A percentile compares a stretch with the other conserved stretches of the same genome.
phyloP scores from a whole-genome alignment of 64 coral and sea anemone genomes.

The Platygyra sinensis region DNA sequence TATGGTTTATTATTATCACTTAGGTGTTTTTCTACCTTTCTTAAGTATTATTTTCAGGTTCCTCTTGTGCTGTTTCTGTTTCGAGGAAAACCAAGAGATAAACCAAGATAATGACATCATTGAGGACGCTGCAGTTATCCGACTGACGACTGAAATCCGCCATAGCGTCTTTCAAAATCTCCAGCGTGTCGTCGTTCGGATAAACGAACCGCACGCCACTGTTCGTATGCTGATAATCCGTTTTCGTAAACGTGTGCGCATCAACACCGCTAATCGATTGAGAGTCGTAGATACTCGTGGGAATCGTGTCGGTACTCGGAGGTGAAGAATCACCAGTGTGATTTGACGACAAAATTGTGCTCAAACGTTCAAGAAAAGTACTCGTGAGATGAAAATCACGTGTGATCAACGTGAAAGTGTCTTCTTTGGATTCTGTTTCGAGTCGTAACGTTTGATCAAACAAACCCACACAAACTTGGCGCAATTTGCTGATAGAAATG shows the following conservation, averaged over 20 bases:
- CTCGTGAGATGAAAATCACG: conserved; percentile 89
- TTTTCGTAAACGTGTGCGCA: conserved; percentile 36
- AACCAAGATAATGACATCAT: conserved; percentile 77
- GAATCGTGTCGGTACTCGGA: background rate
- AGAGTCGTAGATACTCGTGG: conserved; percentile 90
- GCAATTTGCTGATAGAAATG: conserved; percentile 55
- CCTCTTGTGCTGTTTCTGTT: conserved; percentile 37
- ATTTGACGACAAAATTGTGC: conserved; percentile 74
- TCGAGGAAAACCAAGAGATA: conserved; percentile 90
- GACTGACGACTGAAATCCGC: conserved; percentile 74
- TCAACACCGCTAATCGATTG: conserved; percentile 19
- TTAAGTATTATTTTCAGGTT: conserved; percentile 3
- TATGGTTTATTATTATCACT: no score
- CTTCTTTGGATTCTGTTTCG: conserved; percentile 71
- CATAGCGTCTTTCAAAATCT: conserved; percentile 84
- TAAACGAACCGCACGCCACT: conserved; percentile 85
- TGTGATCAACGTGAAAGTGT: conserved; percentile 93
- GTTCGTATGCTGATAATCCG: conserved; percentile 58
- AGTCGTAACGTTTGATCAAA: conserved; percentile 97
- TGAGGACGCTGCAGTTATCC: conserved; percentile 56
- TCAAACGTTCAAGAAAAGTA: conserved; percentile 78
- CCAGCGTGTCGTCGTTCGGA: conserved; percentile 90
- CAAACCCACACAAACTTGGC: conserved; percentile 93
- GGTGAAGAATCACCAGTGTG: conserved; percentile 3
- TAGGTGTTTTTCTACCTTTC: no score